Conservation (phyloP, 2,113 vertebrate species). For the Pteronura brasiliensis region DNA sequence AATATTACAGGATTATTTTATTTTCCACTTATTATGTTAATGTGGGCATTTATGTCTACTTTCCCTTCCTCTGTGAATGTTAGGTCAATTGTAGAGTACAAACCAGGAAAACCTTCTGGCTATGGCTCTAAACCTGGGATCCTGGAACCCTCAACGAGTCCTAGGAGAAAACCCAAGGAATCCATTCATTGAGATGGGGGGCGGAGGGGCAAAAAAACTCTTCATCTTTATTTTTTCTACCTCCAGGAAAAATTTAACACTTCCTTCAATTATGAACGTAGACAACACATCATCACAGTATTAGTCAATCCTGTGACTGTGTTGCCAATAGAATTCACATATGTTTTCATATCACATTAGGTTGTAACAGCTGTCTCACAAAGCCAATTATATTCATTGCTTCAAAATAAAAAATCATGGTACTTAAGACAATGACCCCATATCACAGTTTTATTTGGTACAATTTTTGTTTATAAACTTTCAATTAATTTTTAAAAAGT, state of each 20-base stretch:
- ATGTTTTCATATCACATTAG: background rate
- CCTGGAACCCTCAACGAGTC: background rate
- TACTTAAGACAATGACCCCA: background rate
- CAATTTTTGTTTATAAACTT: background rate
- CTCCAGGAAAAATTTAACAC: background rate
- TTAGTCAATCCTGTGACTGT: background rate
- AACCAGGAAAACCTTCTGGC: background rate
- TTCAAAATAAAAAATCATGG: constrained; percentile 30
- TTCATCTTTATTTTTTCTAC: constrained; percentile 8
- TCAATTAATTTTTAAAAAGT: background rate
- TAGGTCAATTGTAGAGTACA: background rate
- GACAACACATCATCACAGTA: background rate
- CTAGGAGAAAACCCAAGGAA: background rate
- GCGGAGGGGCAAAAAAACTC: background rate
- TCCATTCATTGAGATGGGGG: background rate
- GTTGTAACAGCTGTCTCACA: background rate
- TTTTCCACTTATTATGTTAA: constrained; percentile 12
- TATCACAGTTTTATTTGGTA: background rate
- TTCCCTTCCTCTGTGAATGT: background rate
- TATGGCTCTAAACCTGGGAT: background rate
- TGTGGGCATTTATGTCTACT: background rate
- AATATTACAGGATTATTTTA: background rate
- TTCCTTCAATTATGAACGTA: background rate
- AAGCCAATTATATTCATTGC: background rate
- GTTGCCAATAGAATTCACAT: background rate